Percentiles rank a stretch among this genome's conserved stretches.
Evolutionary conservation across 2,888 invertebrate genomes (phyloP).

Genomic region (Nudaria mundana): DNA sequence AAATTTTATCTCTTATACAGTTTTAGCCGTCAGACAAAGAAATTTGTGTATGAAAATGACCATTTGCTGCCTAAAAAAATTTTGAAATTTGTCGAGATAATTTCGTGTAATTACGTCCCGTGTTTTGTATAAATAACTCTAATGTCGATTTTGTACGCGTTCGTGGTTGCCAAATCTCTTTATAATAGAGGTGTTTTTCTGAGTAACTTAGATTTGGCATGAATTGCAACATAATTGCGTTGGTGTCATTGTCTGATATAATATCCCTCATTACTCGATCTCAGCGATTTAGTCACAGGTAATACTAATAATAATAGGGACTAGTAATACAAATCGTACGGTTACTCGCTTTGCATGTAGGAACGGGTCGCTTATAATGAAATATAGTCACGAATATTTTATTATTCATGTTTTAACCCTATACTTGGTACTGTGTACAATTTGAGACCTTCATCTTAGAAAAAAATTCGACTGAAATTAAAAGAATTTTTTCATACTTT

Average conservation of each 20-base stretch:
- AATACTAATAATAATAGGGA: slow-evolving; percentile 52
- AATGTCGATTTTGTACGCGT: slow-evolving; percentile 46
- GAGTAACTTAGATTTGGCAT: slow-evolving; percentile 51
- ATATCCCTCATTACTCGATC: slow-evolving; percentile 59
- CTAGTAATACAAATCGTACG: slow-evolving; percentile 67
- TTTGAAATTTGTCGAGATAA: slow-evolving; percentile 32
- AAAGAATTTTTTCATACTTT: no score
- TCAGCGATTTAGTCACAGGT: slow-evolving; percentile 50
- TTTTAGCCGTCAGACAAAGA: slow-evolving; percentile 15
- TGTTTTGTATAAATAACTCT: slow-evolving; percentile 44
- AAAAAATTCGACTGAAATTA: no score
- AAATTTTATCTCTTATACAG: neutral
- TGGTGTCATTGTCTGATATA: slow-evolving; percentile 60
- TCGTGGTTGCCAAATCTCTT: slow-evolving; percentile 68
- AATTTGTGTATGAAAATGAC: slow-evolving; percentile 22
- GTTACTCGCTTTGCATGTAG: slow-evolving; percentile 76
- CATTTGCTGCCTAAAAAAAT: slow-evolving; percentile 20
- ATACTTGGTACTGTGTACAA: no score
- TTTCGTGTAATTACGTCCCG: slow-evolving; percentile 45
- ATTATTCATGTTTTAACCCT: no score
- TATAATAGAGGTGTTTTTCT: slow-evolving; percentile 67
- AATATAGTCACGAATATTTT: no score
- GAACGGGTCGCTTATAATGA: slow-evolving; percentile 46
- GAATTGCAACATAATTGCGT: slow-evolving; percentile 60
- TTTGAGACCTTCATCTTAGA: no score